Conservation (phyloP, 2,888 invertebrate genomes). For the Pterostichus niger region DNA sequence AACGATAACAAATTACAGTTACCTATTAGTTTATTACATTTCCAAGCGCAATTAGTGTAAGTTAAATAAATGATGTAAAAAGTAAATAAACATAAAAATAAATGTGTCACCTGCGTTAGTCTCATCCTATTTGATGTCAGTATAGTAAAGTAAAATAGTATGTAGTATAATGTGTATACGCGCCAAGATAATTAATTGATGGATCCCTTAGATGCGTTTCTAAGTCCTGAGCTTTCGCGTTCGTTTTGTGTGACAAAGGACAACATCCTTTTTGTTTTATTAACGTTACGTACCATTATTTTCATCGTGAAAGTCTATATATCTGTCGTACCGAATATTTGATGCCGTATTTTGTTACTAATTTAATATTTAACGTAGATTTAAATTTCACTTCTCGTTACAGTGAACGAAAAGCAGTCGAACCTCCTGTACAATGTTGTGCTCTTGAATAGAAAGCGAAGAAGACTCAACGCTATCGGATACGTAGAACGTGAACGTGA, state of each 20-base stretch:
- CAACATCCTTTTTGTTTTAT: constrained; percentile 29
- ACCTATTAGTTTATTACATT: too few relatives aligned
- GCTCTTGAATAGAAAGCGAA: background rate
- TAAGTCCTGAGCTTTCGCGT: background rate
- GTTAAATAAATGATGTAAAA: too few relatives aligned
- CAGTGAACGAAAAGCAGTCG: background rate
- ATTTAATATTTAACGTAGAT: constrained; percentile 62
- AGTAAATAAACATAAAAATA: too few relatives aligned
- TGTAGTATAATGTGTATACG: background rate
- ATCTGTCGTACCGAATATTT: constrained; percentile 41
- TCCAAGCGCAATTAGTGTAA: too few relatives aligned
- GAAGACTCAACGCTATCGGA: background rate
- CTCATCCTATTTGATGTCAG: background rate
- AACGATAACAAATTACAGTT: too few relatives aligned
- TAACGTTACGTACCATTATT: constrained; percentile 28
- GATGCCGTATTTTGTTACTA: constrained; percentile 58
- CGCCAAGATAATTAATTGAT: constrained; percentile 15
- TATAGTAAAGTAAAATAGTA: background rate
- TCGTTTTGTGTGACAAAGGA: constrained; percentile 13
- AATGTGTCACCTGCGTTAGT: too few relatives aligned
- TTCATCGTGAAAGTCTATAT: constrained; percentile 49
- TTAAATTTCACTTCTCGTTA: constrained; percentile 62
- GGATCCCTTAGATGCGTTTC: background rate
- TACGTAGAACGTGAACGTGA: background rate
- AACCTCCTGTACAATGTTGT: background rate